Evolutionary conservation across 2,797 vertebrate species (phyloP), one percentile per base, ranked within the genome.

Genomic region (Aulostomus chinensis): DNA sequence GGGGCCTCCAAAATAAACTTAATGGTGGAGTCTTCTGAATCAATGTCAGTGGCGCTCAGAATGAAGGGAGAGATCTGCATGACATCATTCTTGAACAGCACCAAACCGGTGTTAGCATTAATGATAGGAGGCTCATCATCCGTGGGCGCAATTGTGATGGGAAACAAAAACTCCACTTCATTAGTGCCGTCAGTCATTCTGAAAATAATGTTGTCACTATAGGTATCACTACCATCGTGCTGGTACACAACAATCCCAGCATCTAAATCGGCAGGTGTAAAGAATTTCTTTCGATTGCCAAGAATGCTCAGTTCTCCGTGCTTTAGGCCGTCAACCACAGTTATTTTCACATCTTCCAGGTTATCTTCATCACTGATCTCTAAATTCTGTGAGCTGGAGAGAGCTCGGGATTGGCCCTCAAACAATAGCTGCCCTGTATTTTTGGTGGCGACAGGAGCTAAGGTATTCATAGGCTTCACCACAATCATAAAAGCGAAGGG

Each of bases 141-240:
- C 12, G 91, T 93, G 5, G 94, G 92, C 12, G 88, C 90, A 21
- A 95, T 91, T 11, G 92, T 89, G 61, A 96, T 88, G 3, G 93
- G 91, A 56, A 94, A 95, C 58, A 97, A 86, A 86, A 96, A 94
- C 56, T 96, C 90, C 1, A 95, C 93, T 36, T 91, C 90, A 49
- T 94, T 90, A 6, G 36, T 84, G 29, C 91, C 92, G 7, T 95
- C 94, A 8, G 88, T 90, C 91, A 96, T 88, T 45, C 73, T 63
- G 70, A 96, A 94, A 71, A 96, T 76, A 46, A 95, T 89, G 54
- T 93, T 96, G 76, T 96, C 93, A 1, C 94, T 95, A 66, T 93
- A 94, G 22, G 92, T 94, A 59, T 96, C 89, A 0, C 90, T 94
- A 58, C 93, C 93, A 0, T 95, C 92, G 0, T 95, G 93, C 68